Conservation (phyloP, 1,140 invertebrate genomes). For the Melipona quadrifasciata region DNA sequence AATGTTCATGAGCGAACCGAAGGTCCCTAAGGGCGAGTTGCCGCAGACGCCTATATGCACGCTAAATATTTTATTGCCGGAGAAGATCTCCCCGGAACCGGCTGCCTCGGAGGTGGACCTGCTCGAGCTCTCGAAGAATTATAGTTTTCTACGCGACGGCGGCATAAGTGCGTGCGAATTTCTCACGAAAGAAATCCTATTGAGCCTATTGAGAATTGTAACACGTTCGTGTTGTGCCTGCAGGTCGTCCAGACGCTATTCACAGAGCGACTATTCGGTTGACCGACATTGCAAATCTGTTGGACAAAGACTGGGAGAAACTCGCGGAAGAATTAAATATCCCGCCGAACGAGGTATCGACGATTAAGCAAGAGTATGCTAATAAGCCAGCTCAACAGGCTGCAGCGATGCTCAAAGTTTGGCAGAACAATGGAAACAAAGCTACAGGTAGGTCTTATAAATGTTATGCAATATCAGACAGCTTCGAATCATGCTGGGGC, state of each 20-base stretch:
- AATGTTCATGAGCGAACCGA: slow-evolving; percentile 97
- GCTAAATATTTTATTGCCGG: slow-evolving; percentile 93
- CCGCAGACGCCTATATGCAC: slow-evolving; percentile 95
- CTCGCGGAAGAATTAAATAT: slow-evolving; percentile 93
- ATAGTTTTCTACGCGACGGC: slow-evolving; percentile 84
- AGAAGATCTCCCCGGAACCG: slow-evolving; percentile 87
- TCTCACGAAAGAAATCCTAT: background rate
- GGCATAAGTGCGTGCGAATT: slow-evolving; percentile 80
- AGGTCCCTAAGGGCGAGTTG: slow-evolving; percentile 91
- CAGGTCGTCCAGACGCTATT: slow-evolving; percentile 86
- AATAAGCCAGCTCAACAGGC: slow-evolving; percentile 94
- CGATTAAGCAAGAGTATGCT: slow-evolving; percentile 93
- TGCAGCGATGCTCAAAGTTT: slow-evolving; percentile 95
- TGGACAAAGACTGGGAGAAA: slow-evolving; percentile 96
- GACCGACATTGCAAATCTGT: slow-evolving; percentile 94
- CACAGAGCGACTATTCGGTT: slow-evolving; percentile 91
- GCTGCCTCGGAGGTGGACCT: slow-evolving; percentile 88
- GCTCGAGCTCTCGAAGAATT: slow-evolving; percentile 85
- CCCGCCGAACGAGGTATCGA: slow-evolving; percentile 91
- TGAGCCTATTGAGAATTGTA: no score
- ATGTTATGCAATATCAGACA: background rate
- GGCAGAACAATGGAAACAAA: slow-evolving; percentile 89
- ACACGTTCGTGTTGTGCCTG: slow-evolving; percentile 30
- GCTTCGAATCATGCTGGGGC: no score
- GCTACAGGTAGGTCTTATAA: slow-evolving; percentile 84